Evolutionary conservation across 2,797 vertebrate genomes (phyloP).

Genomic region (Esox lucius): DNA sequence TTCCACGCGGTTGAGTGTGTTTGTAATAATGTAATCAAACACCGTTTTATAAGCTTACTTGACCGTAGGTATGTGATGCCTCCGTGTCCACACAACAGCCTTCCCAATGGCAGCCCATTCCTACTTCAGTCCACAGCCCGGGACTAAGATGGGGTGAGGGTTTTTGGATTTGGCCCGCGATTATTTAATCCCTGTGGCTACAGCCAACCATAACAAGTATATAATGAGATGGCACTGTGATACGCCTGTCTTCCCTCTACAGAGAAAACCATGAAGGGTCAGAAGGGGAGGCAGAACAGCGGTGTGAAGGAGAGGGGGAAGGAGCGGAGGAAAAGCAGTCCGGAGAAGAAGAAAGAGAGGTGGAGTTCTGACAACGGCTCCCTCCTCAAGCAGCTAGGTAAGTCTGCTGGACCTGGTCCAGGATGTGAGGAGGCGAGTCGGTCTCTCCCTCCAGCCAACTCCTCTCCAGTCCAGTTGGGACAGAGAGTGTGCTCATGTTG

Average conservation of each 20-base stretch:
- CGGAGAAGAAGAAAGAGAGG: slow-evolving; percentile 90
- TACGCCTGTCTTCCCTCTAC: slow-evolving; percentile 41
- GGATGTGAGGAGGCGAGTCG: too few relatives aligned
- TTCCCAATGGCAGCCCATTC: not conserved
- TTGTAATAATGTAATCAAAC: not conserved
- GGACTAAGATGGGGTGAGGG: not conserved
- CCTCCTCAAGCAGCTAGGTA: slow-evolving; percentile 92
- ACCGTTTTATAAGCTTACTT: not conserved
- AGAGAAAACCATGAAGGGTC: slow-evolving; percentile 86
- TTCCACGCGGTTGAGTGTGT: not conserved
- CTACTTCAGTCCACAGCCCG: not conserved
- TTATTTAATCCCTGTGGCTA: not conserved
- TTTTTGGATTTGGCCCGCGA: not conserved
- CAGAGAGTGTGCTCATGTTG: too few relatives aligned
- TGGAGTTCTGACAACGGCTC: slow-evolving; percentile 86
- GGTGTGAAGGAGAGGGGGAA: slow-evolving; percentile 84
- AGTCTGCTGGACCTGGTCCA: slow-evolving; percentile 32
- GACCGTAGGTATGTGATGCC: not conserved
- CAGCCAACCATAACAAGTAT: not conserved
- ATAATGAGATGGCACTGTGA: not conserved
- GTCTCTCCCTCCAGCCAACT: too few relatives aligned
- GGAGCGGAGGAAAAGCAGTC: slow-evolving; percentile 85
- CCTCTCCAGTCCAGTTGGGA: too few relatives aligned
- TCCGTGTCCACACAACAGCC: not conserved
- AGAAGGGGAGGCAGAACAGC: slow-evolving; percentile 81